Evolutionary conservation across 2,113 vertebrate genomes (phyloP), one percentile per base, ranked within the genome.

Genomic region (Pedetes capensis): DNA sequence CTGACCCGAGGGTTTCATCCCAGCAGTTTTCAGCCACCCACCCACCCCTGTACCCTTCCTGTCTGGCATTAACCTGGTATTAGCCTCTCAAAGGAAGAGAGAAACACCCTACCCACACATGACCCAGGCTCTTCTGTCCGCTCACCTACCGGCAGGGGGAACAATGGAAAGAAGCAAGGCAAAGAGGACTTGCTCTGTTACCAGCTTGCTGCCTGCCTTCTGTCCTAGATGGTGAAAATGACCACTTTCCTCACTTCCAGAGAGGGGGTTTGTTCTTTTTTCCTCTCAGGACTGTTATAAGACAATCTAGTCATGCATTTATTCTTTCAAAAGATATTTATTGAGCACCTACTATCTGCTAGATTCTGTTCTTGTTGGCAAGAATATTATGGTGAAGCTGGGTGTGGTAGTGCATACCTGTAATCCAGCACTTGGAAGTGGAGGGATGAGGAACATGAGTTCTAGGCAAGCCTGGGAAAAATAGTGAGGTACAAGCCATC

Each of bases 31-130:
- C 53, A 63, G 71, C 66, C 32, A 11, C 87, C 59, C 42, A 27
- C 22, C 20, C 18, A 1, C 34, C 44, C 47, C 39, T 68, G 75
- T 1, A 2, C 37, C 76, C 87, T n/a, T 25, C 82, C 17, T 25
- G 20, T 37, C 29, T 32, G 61, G 74, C 37, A 25, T 17, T 53
- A 57, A 66, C 37, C 49, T 39, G 74, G 39, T 42, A 20, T 84
- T 29, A 61, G 39, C 25, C 47, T 53, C 82, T 82, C 23, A 25
- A 10, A 29, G 18, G 49, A 47, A 89, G 69, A 91, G 76, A 29
- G 44, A 78, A 66, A 32, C 49, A 51, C 32, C n/a, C 13, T 6
- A 0, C 23, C 23, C 0, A 0, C 7, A 12, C 1, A 0, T 4
- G 6, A 13, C 39, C 32, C 84, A 29, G 34, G 71, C n/a, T 83